Percentiles rank a stretch among this genome's conserved stretches.
These are phyloP conservation scores for Corythornis vintsioides DNA, from an alignment of 2,113 vertebrate species.

Conservation along the genomic window DNA sequence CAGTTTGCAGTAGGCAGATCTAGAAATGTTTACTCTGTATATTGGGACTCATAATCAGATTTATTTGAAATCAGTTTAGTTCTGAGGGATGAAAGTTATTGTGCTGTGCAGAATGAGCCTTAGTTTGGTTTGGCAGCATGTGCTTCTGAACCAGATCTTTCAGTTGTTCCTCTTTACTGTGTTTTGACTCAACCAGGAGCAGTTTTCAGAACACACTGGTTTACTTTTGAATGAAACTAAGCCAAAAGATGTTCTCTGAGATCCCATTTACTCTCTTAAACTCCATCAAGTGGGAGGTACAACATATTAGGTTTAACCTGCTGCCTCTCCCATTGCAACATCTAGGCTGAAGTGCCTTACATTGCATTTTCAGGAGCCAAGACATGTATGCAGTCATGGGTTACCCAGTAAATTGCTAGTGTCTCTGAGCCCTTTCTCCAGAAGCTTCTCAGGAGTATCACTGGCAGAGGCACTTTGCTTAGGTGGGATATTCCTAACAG, in stretches of 20 bases:
- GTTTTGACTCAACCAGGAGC: not conserved
- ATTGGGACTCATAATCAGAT: not conserved
- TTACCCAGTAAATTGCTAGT: not conserved
- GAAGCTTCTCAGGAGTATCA: not conserved
- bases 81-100: not conserved
- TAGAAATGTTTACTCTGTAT: not conserved
- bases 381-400: not conserved
- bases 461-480: not conserved
- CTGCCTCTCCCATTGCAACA: not conserved
- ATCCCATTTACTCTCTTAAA: not conserved
- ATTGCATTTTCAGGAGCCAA: not conserved
- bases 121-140: not conserved
- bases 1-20: not conserved
- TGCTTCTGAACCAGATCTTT: not conserved
- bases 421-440: not conserved
- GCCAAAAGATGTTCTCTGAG: not conserved
- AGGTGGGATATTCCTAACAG: not conserved
- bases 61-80: fast-evolving
- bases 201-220: not conserved
- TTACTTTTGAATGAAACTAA: not conserved
- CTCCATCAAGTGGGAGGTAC: not conserved
- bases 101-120: not conserved
- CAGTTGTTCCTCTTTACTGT: not conserved
- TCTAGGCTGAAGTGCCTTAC: not conserved
- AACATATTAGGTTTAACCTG: not conserved